A percentile compares a stretch with the other conserved stretches of the same genome.
phyloP scores from a whole-genome alignment of 2,797 vertebrate genomes.

The Allobates femoralis region DNA sequence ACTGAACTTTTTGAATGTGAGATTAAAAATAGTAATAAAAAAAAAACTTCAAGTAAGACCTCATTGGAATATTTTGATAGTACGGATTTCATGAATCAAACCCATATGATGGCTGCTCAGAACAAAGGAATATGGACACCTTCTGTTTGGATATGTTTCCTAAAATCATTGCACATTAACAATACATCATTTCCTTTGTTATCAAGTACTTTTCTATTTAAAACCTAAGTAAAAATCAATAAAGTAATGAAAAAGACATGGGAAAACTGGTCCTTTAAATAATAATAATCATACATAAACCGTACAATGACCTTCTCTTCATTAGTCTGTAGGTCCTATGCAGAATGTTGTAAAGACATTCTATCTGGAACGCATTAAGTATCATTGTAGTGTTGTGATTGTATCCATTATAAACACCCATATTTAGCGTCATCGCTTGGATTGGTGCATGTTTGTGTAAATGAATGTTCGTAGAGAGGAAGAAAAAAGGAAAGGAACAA shows the following conservation, averaged over 20 bases:
- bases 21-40: neutral
- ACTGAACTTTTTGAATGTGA: conserved; percentile 25
- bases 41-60: neutral
- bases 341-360: neutral
- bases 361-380: conserved; percentile 39
- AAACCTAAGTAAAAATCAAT: neutral
- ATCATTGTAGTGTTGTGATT: conserved; percentile 23
- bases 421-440: conserved; percentile 40
- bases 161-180: conserved; percentile 16
- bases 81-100: conserved; percentile 34
- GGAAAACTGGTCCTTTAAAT: neutral
- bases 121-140: conserved; percentile 36
- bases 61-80: conserved; percentile 40
- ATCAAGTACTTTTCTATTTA: neutral
- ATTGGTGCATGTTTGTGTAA: conserved; percentile 50
- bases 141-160: conserved; percentile 19
- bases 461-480: neutral
- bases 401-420: conserved; percentile 52
- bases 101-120: conserved; percentile 18
- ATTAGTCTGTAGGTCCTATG: neutral
- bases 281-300: too few relatives aligned
- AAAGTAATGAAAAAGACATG: neutral
- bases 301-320: conserved; percentile 6
- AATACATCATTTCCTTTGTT: conserved; percentile 11
- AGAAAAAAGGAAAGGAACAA: conserved; percentile 42